A percentile compares a stretch with the other conserved stretches of the same genome.
These are phyloP conservation scores for Bibio marci DNA, from an alignment of 2,888 invertebrate genomes.

Conservation along the genomic window DNA sequence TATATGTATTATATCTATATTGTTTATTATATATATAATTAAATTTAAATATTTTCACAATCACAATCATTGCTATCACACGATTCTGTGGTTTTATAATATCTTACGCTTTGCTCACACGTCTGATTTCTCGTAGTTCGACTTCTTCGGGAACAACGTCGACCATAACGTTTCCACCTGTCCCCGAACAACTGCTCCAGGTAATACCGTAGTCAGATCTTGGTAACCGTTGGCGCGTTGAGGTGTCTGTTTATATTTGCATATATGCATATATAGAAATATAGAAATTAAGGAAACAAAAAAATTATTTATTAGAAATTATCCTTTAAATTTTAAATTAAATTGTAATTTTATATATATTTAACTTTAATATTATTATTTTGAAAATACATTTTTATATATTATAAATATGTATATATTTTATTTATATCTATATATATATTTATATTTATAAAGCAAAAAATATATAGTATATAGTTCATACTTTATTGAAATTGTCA, in stretches of 20 bases:
- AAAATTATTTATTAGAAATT: background rate
- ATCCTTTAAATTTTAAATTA: background rate
- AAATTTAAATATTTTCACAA: conserved; percentile 4
- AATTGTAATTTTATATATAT: background rate
- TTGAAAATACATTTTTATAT: too few relatives aligned
- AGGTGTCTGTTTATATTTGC: conserved; percentile 19
- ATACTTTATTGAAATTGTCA: too few relatives aligned
- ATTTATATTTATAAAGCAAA: too few relatives aligned
- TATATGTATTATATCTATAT: too few relatives aligned
- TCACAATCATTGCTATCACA: conserved; percentile 5
- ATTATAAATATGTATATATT: too few relatives aligned
- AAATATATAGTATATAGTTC: too few relatives aligned
- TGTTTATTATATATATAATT: too few relatives aligned
- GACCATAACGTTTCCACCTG: conserved; percentile 35
- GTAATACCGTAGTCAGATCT: conserved; percentile 62
- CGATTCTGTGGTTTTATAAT: conserved; percentile 4
- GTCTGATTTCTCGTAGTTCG: conserved; percentile 4
- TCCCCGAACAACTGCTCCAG: conserved; percentile 52
- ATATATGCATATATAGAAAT: background rate
- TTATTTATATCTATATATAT: too few relatives aligned
- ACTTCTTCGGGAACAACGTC: conserved; percentile 13
- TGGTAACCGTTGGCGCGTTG: conserved; percentile 35
- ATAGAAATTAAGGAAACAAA: background rate
- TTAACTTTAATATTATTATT: background rate
- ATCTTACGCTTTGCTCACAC: conserved; percentile 5